phyloP scores from a whole-genome alignment of 1,140 invertebrate genomes.

The Epicauta chinensis region DNA sequence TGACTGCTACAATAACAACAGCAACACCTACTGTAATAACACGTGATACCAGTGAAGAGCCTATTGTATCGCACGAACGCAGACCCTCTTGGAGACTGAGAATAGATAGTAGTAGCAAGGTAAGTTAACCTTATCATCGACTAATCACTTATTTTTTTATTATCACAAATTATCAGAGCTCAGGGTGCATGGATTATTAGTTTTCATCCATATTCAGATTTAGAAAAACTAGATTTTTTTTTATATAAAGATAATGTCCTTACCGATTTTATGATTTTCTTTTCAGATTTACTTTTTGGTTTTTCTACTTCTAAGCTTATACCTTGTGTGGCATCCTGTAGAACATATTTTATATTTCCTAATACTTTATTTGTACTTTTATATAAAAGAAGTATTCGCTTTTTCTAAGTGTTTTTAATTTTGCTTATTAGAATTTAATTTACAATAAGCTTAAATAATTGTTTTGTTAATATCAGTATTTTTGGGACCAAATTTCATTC shows the following conservation, averaged over 20 bases:
- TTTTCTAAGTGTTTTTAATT: too few species aligned
- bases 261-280: conserved; percentile 12
- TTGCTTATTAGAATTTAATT: background rate
- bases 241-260: background rate
- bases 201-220: too few species aligned
- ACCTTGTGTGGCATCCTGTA: conserved; percentile 26
- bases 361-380: conserved; percentile 3
- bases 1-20: conserved; percentile 56
- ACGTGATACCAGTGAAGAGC: conserved; percentile 29
- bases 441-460: background rate
- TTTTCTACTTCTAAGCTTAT: conserved; percentile 27
- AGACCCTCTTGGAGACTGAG: conserved; percentile 84
- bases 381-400: conserved; percentile 2
- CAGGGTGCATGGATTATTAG: too few species aligned
- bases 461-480: background rate
- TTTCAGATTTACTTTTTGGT: conserved; percentile 26
- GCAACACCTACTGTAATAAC: conserved; percentile 38
- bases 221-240: too few species aligned
- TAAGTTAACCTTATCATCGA: too few species aligned
- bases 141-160: too few species aligned
- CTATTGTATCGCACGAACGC: conserved; percentile 52
- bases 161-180: too few species aligned
- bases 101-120: conserved; percentile 79
- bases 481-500: background rate
- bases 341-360: conserved; percentile 18